Evolutionary conservation across 53 echinoderm and acorn worm species (phyloP), one percentile per base, ranked within the genome.

Genomic region (Mesocentrotus franciscanus): DNA sequence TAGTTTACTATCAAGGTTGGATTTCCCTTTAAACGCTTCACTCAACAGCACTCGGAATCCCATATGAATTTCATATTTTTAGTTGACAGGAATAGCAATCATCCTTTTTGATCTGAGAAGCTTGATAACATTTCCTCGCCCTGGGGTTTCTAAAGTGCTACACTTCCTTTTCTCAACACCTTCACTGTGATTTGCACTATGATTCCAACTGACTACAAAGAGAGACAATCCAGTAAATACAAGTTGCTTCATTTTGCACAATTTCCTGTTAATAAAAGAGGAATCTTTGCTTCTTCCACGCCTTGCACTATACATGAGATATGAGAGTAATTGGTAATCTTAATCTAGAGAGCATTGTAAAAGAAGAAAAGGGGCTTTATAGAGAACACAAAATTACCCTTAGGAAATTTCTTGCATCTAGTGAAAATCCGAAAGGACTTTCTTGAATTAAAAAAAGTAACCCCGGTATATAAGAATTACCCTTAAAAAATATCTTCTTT

Each of bases 131-230:
- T 87, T 87, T 87, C 87, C 87, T 56, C 59, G 58, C 58, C 10
- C 87, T 87, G n/a, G 56, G 84, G 87, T 87, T 87, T 87, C n/a
- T 18, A 87, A 87, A 58, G 14, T 87, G 87, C 58, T 57, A 87
- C 87, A 87, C 87, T 87, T 87, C 87, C 87, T 87, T 87, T 87
- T 57, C 87, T 58, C 11, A 87, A 87, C 56, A 87, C 56, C 87
- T 87, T 87, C 58, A 0, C 58, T 58, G n/a, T 87, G 87, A 87
- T n/a, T 85, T 42, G 83, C 39, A 27, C 20, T 20, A 83, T 29
- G n/a, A n/a, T 75, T 30, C 61, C 7, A 61, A 2, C 10, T 9
- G 75, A 75, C 30, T 32, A 10, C 75, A 30, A 75, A 75, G 75
- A 75, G n/a, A 75, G 14, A 9, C n/a, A 75, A 75, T 75, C 26